These are phyloP conservation scores for Corythornis vintsioides DNA, from an alignment of 2,113 vertebrate genomes.

Conservation along the genomic window DNA sequence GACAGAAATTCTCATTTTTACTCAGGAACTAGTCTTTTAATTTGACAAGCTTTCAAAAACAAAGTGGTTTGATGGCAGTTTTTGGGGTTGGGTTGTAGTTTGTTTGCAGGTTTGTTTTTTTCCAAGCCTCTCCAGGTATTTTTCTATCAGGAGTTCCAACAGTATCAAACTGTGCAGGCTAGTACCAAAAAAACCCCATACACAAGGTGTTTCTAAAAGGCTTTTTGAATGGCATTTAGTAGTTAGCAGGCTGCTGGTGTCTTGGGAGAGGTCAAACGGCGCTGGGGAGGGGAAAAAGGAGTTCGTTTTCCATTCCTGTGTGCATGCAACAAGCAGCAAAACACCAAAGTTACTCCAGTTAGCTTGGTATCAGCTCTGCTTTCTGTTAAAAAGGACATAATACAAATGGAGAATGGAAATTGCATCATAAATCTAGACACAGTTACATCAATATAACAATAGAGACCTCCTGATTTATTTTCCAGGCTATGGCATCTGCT, in stretches of 20 bases:
- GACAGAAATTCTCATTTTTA: constrained; percentile 31
- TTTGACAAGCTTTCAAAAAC: constrained; percentile 52
- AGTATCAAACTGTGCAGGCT: constrained; percentile 66
- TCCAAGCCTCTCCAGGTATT: constrained; percentile 66
- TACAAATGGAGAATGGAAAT: constrained; percentile 81
- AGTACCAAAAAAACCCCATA: constrained; percentile 68
- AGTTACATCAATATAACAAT: constrained; percentile 72
- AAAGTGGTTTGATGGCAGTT: constrained; percentile 30
- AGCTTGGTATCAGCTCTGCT: constrained; percentile 86
- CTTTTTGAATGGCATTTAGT: constrained; percentile 80
- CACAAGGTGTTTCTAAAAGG: constrained; percentile 66
- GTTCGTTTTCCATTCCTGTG: constrained; percentile 89
- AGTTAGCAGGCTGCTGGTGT: constrained; percentile 87
- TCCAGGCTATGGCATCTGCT: background rate
- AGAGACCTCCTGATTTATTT: constrained; percentile 39
- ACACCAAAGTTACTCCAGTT: constrained; percentile 88
- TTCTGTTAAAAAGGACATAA: constrained; percentile 85
- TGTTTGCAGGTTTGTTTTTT: background rate
- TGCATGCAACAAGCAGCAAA: constrained; percentile 97
- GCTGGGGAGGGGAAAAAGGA: constrained; percentile 85
- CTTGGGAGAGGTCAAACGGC: constrained; percentile 87
- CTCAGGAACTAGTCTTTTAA: constrained; percentile 8
- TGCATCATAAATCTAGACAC: constrained; percentile 78
- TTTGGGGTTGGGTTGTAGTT: background rate
- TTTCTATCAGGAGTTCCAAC: constrained; percentile 61